Evolutionary conservation across 2,888 invertebrate genomes (phyloP), one percentile per base, ranked within the genome.

Genomic region (Caenorhabditis panamensis): DNA sequence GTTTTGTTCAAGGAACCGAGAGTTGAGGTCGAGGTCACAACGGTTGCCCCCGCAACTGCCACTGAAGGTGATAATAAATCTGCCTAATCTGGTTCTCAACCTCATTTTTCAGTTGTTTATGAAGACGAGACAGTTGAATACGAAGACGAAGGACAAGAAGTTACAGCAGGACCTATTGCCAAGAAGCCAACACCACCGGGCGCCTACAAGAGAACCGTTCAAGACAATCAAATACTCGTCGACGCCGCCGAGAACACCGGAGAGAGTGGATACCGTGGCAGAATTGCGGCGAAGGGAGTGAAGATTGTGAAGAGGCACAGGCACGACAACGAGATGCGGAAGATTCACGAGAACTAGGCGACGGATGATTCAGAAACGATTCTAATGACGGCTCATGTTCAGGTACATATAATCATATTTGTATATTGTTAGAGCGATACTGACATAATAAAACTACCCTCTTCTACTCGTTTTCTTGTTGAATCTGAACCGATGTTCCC

Each of bases 121-220:
- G 80, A 80, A 41, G 80, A 80, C 36, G 80, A 80, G 47, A 79
- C 79, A 1, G 75, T 80, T n/a, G 75, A 75, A 47, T 80, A 75
- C 22, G 75, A 75, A 26, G 69, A 69, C 24, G 61, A 76, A 6
- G 56, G 56, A 18, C 51, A 61, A 4, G 69, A 69, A 36, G 36
- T 51, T 18, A 26, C 58, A 1, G 59, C 37, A 0, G 44, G 47
- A n/a, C 64, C 78, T 9, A 26, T 51, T 5, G 54, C 63, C 8
- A 80, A 69, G 49, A 69, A 75, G 53, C 75, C 75, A 13, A 66
- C 66, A 51, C 47, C 61, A 26, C 61, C 59, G 5, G 66, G 59
- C 31, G 54, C 47, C n/a, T 80, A 66, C 53, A 80, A 80, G 49
- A 36, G 76, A n/a, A 72, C 69, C 2, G 51, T 72, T 18, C 53